A percentile compares a stretch with the other conserved stretches of the same genome.
Evolutionary conservation across 2,888 invertebrate genomes (phyloP).

Genomic region (Chalcis sispes): DNA sequence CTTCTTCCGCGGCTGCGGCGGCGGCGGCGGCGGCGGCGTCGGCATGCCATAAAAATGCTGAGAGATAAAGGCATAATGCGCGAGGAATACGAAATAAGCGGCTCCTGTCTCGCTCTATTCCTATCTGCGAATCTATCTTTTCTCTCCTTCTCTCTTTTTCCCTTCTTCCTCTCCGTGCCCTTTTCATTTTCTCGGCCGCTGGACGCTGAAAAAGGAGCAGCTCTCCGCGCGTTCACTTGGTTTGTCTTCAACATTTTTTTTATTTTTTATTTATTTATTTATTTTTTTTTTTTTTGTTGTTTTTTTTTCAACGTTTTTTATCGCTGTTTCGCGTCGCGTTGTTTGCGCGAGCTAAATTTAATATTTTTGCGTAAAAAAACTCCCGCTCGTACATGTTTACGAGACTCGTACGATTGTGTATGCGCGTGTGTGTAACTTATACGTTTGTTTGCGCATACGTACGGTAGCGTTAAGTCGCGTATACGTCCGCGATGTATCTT

Average conservation of each 20-base stretch:
- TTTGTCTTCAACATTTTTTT: too few relatives aligned
- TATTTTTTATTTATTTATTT: too few relatives aligned
- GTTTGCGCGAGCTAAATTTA: background rate
- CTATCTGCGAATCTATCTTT: slow-evolving; percentile 54
- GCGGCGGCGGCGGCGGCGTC: slow-evolving; percentile 49
- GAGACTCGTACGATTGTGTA: background rate
- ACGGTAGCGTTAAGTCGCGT: slow-evolving; percentile 40
- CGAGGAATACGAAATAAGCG: slow-evolving; percentile 74
- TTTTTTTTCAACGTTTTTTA: background rate
- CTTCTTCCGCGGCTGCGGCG: slow-evolving; percentile 2
- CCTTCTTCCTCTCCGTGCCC: slow-evolving; percentile 1
- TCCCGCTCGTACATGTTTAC: too few relatives aligned
- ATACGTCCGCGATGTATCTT: slow-evolving; percentile 13
- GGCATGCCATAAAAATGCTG: slow-evolving; percentile 72
- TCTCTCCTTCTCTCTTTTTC: slow-evolving; percentile 39
- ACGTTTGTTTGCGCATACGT: background rate
- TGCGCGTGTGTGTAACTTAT: background rate
- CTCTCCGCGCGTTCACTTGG: background rate
- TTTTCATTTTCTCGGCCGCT: background rate
- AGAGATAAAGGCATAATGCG: slow-evolving; percentile 72
- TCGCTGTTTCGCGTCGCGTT: too few relatives aligned
- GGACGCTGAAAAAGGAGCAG: background rate
- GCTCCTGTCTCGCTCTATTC: slow-evolving; percentile 44
- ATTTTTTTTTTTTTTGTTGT: background rate
- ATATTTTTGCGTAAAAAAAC: background rate